These are phyloP conservation scores for Chionodraco myersi DNA, from an alignment of 2,113 vertebrate genomes.

Conservation along the genomic window DNA sequence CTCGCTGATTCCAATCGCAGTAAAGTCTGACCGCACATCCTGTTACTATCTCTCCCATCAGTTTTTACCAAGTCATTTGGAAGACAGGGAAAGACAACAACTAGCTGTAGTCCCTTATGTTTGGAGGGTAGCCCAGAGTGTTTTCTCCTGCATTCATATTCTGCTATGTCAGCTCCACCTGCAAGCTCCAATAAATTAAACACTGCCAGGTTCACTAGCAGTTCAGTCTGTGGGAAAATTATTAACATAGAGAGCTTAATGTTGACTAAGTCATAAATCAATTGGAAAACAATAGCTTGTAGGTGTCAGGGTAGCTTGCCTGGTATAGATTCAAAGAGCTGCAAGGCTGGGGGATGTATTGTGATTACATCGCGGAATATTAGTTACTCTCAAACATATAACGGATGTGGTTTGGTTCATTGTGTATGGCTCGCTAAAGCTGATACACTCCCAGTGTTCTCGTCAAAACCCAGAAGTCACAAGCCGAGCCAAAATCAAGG, in stretches of 20 bases:
- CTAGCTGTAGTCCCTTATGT: conserved; percentile 16
- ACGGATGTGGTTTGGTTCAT: conserved; percentile 19
- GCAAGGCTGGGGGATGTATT: conserved; percentile 15
- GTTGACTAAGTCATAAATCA: conserved; percentile 71
- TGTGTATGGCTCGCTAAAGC: conserved; percentile 14
- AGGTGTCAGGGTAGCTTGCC: conserved; percentile 43
- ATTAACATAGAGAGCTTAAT: conserved; percentile 60
- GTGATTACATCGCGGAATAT: conserved; percentile 40
- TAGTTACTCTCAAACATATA: conserved; percentile 40
- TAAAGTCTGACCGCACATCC: conserved; percentile 22
- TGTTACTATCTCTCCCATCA: not conserved
- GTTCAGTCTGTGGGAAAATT: conserved; percentile 61
- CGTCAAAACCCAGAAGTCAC: conserved; percentile 42
- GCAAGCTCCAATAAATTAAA: conserved; percentile 64
- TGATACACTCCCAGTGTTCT: conserved; percentile 1
- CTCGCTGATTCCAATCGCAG: conserved; percentile 15
- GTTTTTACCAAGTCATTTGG: conserved; percentile 43
- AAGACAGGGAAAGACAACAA: conserved; percentile 34
- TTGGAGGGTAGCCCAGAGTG: conserved; percentile 48
- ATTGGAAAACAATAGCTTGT: conserved; percentile 67
- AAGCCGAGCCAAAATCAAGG: conserved; percentile 35
- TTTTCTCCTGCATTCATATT: conserved; percentile 59
- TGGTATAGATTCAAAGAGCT: conserved; percentile 58
- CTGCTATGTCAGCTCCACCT: conserved; percentile 71
- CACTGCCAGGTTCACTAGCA: conserved; percentile 48